phyloP scores from a whole-genome alignment of 2,113 vertebrate genomes.

The Tetrax tetrax region DNA sequence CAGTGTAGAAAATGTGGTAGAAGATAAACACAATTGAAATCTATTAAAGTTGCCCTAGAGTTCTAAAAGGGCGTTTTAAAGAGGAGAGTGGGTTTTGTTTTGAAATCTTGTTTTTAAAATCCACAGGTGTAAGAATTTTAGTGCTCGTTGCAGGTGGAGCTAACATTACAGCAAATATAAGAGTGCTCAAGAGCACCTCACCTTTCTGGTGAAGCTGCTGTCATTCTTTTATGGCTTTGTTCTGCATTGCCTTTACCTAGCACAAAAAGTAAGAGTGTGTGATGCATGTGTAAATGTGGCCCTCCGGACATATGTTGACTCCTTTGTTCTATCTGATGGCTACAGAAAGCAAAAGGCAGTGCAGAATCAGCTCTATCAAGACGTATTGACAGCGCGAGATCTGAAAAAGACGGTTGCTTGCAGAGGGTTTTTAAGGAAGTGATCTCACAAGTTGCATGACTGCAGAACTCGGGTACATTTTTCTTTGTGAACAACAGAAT shows the following conservation, averaged over 20 bases:
- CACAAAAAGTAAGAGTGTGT: not conserved
- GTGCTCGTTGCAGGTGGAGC: not conserved
- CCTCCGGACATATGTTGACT: not conserved
- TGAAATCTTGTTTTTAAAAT: constrained; percentile 8
- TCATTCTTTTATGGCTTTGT: not conserved
- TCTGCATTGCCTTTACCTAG: not conserved
- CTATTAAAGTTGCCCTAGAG: not conserved
- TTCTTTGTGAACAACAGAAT: not conserved
- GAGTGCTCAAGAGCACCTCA: not conserved
- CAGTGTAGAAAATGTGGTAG: not conserved
- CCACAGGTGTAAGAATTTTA: not conserved
- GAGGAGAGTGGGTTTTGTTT: constrained; percentile 11
- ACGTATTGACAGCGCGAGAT: not conserved
- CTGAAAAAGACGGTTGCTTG: not conserved
- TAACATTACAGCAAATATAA: not conserved
- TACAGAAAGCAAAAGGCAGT: not conserved
- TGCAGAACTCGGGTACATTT: not conserved
- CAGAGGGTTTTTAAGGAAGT: not conserved
- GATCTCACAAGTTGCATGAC: not conserved
- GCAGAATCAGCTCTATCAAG: not conserved
- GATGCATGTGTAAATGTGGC: not conserved
- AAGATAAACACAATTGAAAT: not conserved
- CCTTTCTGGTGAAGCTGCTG: not conserved
- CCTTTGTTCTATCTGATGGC: not conserved
- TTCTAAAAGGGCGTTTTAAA: not conserved